Conservation (phyloP, 2,888 invertebrate genomes). For the Cremastinae sp. region DNA sequence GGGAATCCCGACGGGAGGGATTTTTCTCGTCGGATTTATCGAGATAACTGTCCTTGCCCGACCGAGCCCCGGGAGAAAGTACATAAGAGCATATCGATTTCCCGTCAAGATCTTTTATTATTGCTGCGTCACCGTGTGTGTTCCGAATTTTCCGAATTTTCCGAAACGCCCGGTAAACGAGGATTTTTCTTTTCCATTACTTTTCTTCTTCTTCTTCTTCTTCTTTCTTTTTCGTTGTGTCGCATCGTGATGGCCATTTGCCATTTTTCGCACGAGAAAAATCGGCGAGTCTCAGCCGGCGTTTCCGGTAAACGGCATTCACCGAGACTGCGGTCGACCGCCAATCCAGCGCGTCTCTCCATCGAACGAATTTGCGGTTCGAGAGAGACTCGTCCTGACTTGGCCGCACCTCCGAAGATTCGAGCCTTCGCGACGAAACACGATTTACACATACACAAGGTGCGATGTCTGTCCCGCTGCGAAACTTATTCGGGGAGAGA, state of each 20-base stretch:
- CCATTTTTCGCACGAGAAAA: constrained; percentile 9
- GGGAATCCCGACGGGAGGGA: no score
- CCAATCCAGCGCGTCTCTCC: constrained; percentile 64
- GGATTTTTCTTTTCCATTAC: background rate
- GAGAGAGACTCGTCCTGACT: constrained; percentile 2
- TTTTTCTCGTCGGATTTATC: no score
- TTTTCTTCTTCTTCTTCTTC: background rate
- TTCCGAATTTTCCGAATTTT: background rate
- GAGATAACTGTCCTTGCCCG: no score
- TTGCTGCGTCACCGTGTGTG: background rate
- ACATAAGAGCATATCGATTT: no score
- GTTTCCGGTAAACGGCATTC: constrained; percentile 51
- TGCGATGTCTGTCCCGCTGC: no score
- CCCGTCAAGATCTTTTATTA: background rate
- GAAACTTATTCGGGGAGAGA: no score
- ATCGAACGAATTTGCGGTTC: constrained; percentile 65
- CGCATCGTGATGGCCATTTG: constrained; percentile 10
- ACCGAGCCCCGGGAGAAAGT: no score
- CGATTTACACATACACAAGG: background rate
- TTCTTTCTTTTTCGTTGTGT: background rate
- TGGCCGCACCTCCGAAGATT: constrained; percentile 18
- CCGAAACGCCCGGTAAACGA: no score
- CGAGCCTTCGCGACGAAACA: background rate
- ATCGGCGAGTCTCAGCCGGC: constrained; percentile 1
- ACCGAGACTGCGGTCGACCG: constrained; percentile 68